phyloP scores from a whole-genome alignment of 1,140 invertebrate species.

The Dinoponera quadriceps region DNA sequence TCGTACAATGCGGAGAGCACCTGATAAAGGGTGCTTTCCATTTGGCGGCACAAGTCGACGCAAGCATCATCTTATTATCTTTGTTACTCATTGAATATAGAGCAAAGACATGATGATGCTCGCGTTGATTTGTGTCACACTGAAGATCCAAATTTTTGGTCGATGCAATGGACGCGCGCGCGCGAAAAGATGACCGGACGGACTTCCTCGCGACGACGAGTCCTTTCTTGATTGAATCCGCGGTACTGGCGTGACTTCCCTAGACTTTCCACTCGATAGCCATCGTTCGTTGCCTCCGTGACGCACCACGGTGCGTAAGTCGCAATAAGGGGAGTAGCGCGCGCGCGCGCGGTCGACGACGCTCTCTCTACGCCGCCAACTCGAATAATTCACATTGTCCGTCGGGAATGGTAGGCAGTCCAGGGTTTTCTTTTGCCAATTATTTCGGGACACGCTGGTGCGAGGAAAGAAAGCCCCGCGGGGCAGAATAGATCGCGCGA shows the following conservation, averaged over 20 bases:
- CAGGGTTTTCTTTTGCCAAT: constrained; percentile 85
- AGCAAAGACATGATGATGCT: too few species aligned
- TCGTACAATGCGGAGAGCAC: too few species aligned
- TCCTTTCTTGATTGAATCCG: constrained; percentile 66
- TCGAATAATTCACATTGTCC: constrained; percentile 86
- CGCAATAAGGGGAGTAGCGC: constrained; percentile 55
- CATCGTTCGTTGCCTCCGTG: constrained; percentile 61
- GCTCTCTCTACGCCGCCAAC: constrained; percentile 81
- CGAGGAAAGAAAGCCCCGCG: constrained; percentile 83
- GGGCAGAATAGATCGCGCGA: constrained; percentile 83
- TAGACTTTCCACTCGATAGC: constrained; percentile 61
- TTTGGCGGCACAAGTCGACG: too few species aligned
- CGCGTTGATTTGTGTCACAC: too few species aligned
- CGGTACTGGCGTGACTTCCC: constrained; percentile 48
- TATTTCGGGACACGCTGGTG: constrained; percentile 83
- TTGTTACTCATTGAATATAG: too few species aligned
- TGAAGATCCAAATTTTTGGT: neutral
- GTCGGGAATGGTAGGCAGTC: constrained; percentile 82
- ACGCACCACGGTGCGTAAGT: constrained; percentile 44
- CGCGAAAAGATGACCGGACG: neutral
- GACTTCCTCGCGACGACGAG: constrained; percentile 23
- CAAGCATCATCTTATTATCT: too few species aligned
- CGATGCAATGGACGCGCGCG: neutral
- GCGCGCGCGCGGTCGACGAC: constrained; percentile 59
- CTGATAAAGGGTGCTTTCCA: too few species aligned